Conservation (phyloP, 2,888 invertebrate genomes). For the Lacanobia wlatinum region DNA sequence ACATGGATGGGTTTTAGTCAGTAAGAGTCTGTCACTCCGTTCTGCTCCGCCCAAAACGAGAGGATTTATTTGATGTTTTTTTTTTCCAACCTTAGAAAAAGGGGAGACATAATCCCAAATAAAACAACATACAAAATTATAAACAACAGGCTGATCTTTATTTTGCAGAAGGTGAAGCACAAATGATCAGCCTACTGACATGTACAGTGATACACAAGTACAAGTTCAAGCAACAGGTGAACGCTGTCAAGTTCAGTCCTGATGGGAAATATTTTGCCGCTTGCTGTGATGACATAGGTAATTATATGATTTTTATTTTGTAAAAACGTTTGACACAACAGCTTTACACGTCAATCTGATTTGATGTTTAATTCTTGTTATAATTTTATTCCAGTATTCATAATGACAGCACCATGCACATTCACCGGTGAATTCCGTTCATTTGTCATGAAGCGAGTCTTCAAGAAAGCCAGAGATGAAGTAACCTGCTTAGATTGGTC, state of each 20-base stretch:
- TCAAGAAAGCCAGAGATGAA: conserved; percentile 95
- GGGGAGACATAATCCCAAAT: too few relatives aligned
- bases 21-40: too few relatives aligned
- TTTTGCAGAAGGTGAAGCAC: conserved; percentile 94
- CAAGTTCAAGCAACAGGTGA: conserved; percentile 94
- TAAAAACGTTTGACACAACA: too few relatives aligned
- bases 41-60: too few relatives aligned
- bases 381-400: conserved; percentile 91
- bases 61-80: too few relatives aligned
- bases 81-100: too few relatives aligned
- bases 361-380: not conserved
- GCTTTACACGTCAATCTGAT: too few relatives aligned
- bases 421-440: conserved; percentile 96
- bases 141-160: not conserved
- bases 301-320: too few relatives aligned
- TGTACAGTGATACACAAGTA: conserved; percentile 95
- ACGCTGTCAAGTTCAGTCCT: conserved; percentile 97
- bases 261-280: conserved; percentile 98
- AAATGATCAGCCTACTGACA: conserved; percentile 96
- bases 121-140: not conserved
- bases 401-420: conserved; percentile 96
- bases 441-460: conserved; percentile 96
- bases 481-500: conserved; percentile 98
- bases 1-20: too few relatives aligned
- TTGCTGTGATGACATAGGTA: conserved; percentile 95